Conservation (phyloP, 53 echinoderm and acorn worm genomes). For the Stichopus horrens region DNA sequence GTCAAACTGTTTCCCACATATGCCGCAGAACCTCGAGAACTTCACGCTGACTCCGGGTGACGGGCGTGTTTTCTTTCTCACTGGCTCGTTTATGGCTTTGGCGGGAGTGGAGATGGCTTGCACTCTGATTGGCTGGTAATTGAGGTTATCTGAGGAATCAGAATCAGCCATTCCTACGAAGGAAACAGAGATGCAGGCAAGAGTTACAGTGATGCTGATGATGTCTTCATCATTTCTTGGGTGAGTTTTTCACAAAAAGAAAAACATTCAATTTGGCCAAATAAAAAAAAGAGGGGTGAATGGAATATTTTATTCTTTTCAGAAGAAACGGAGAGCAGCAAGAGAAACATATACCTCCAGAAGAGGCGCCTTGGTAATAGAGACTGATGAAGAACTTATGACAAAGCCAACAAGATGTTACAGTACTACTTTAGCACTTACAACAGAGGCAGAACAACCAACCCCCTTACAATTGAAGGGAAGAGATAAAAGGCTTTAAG, state of each 20-base stretch:
- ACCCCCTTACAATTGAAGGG: too few relatives aligned
- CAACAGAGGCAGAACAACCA: too few relatives aligned
- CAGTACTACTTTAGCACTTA: too few relatives aligned
- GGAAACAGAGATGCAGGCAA: constrained; percentile 5
- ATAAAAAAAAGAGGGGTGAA: too few relatives aligned
- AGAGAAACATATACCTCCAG: too few relatives aligned
- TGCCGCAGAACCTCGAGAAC: constrained; percentile 15
- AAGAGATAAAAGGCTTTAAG: too few relatives aligned
- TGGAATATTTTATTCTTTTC: too few relatives aligned
- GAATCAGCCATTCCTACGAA: neutral
- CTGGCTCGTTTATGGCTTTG: neutral
- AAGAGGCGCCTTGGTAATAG: too few relatives aligned
- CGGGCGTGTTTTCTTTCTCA: neutral
- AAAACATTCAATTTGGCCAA: too few relatives aligned
- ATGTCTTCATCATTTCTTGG: neutral
- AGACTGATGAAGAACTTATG: too few relatives aligned
- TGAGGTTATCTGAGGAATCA: neutral
- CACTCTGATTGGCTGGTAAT: neutral
- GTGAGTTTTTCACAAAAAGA: neutral
- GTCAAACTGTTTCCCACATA: constrained; percentile 21
- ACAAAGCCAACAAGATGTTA: too few relatives aligned
- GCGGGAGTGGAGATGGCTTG: neutral
- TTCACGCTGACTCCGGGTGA: neutral
- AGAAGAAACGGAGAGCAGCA: too few relatives aligned
- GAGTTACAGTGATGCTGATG: neutral